A percentile compares a stretch with the other conserved stretches of the same genome.
Evolutionary conservation across 2,888 invertebrate species (phyloP).

Genomic region (Lasius fuliginosus): DNA sequence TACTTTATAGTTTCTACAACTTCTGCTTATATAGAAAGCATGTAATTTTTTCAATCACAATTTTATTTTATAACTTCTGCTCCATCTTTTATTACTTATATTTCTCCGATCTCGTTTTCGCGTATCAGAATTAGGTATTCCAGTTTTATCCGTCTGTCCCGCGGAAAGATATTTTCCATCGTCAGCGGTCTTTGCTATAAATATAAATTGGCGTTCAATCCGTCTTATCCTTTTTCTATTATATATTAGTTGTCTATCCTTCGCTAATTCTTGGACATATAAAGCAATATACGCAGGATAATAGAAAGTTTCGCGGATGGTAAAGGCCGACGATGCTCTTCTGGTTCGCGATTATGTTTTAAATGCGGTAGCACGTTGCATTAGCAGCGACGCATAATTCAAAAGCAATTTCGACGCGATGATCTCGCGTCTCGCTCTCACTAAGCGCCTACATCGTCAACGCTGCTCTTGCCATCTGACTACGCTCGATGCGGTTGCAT

Average conservation of each 20-base stretch:
- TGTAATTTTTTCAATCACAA: neutral
- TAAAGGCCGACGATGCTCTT: slow-evolving; percentile 52
- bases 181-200: slow-evolving; percentile 55
- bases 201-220: slow-evolving; percentile 59
- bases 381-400: slow-evolving; percentile 67
- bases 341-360: slow-evolving; percentile 65
- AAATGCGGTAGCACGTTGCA: slow-evolving; percentile 62
- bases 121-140: neutral
- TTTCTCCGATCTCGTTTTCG: neutral
- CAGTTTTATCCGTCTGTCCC: slow-evolving; percentile 35
- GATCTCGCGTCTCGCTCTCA: slow-evolving; percentile 28
- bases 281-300: neutral
- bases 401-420: slow-evolving; percentile 63
- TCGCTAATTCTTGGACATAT: slow-evolving; percentile 14
- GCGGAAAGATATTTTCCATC: slow-evolving; percentile 60
- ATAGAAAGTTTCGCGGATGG: slow-evolving; percentile 40
- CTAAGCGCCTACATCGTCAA: slow-evolving; percentile 8
- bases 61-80: slow-evolving; percentile 23
- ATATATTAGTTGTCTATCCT: slow-evolving; percentile 31
- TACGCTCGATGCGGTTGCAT: slow-evolving; percentile 35
- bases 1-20: neutral
- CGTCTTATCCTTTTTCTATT: slow-evolving; percentile 30
- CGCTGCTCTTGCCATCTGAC: slow-evolving; percentile 11
- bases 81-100: neutral
- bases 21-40: neutral